Evolutionary conservation across 2,888 invertebrate species (phyloP).

Genomic region (Cephus runcator): DNA sequence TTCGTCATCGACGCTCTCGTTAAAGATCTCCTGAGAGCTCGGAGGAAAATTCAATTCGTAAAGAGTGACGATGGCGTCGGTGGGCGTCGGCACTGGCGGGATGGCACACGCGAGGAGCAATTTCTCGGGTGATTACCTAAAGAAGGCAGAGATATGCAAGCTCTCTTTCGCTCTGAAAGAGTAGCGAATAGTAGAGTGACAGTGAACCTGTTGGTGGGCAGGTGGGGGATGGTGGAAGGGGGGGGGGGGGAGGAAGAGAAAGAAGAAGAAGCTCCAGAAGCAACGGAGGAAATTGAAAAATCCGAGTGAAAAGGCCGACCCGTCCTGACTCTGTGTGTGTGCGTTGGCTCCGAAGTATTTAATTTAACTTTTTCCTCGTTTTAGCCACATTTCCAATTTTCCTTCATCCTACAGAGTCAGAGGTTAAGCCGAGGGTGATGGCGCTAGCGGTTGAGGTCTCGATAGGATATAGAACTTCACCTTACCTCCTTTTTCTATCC

Average conservation of each 20-base stretch:
- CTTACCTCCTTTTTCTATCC: not conserved
- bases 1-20: constrained; percentile 4
- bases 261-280: constrained; percentile 28
- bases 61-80: constrained; percentile 22
- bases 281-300: constrained; percentile 53
- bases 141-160: constrained; percentile 37
- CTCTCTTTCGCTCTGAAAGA: constrained; percentile 22
- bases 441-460: constrained; percentile 17
- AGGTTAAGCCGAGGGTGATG: constrained; percentile 25
- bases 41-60: constrained; percentile 35
- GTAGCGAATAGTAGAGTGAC: constrained; percentile 18
- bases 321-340: constrained; percentile 23
- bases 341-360: constrained; percentile 45
- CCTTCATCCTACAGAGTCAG: constrained; percentile 28
- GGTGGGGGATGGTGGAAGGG: not conserved
- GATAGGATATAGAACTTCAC: not conserved
- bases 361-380: constrained; percentile 54
- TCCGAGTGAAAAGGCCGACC: constrained; percentile 48
- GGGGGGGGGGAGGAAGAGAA: not conserved
- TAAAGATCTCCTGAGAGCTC: not conserved
- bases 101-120: constrained; percentile 24
- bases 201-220: constrained; percentile 8
- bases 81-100: constrained; percentile 14
- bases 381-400: constrained; percentile 53
- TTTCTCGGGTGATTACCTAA: constrained; percentile 45